Base-by-base conservation (phyloP, 2,888 invertebrate genomes). In the Villa cingulata region DNA sequence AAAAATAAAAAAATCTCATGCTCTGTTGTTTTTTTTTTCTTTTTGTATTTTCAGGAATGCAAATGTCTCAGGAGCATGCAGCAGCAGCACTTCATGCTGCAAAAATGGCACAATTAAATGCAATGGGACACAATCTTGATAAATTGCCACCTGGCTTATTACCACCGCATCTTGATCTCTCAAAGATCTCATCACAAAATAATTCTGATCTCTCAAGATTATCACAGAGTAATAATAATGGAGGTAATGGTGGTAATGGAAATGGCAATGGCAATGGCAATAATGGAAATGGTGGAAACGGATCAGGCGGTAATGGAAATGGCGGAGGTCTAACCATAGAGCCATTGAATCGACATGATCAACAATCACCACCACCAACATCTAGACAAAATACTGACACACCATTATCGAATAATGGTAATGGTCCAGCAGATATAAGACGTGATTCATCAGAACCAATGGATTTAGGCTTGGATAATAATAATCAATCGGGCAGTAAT, bases 31-130 rank as follows among this genome's bases (percentile, higher is more conserved):
- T 42, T 42, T 17, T 37, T 32, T 36, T 36, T 41, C 18, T 45
- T 23, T 36, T 45, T 32, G 12, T 34, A 27, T 41, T 19, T 37
- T 5, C 49, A 69, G 70, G 68, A 49, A 75, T 78, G 72, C 76
- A 76, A 14, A 74, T 80, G 65, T 74, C 75, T 53, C 74, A 77
- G 42, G 81, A 81, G 52, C 81, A 81, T 57, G 78, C 80, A 3
- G 76, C 81, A 55, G 85, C 86, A 1, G 85, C 86, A 5, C 75
- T 84, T 63, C 84, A 84, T 60, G 83, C 83, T 1, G 82, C 82
- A 29, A 86, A 86, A 68, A 72, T 86, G 65, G 84, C 85, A 20
- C 86, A 86, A 58, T 72, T 86, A 65, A 83, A 78, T 61, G 82
- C 82, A 6, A 74, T 80, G 71, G 74, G 71, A 3, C 73, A 75